These are phyloP conservation scores for Hypselothyrea guttata DNA, from an alignment of 2,888 invertebrate species.

Conservation along the genomic window DNA sequence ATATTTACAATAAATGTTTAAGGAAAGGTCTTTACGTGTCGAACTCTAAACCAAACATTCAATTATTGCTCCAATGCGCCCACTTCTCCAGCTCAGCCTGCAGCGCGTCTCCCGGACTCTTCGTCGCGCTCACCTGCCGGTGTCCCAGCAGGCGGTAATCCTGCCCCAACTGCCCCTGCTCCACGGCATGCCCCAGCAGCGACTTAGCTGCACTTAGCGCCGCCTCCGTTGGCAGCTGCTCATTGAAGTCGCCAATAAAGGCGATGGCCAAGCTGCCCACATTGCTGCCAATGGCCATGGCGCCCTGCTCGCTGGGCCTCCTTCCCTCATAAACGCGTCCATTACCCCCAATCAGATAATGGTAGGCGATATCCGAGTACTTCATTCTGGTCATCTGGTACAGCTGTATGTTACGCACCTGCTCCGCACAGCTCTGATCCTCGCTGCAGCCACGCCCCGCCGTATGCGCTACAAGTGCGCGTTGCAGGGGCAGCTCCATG, in stretches of 20 bases:
- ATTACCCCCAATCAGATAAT: conserved; percentile 89
- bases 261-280: background rate
- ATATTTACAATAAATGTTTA: conserved; percentile 76
- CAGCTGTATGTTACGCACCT: conserved; percentile 85
- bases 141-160: background rate
- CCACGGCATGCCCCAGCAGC: conserved; percentile 3
- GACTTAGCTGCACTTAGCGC: background rate
- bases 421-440: conserved; percentile 83
- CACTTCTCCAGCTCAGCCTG: background rate
- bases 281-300: background rate
- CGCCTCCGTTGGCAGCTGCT: background rate
- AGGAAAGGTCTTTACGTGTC: conserved; percentile 72
- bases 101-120: conserved; percentile 79
- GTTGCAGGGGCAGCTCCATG: conserved; percentile 83
- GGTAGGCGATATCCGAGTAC: conserved; percentile 88
- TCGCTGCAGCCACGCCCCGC: conserved; percentile 84
- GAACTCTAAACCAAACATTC: conserved; percentile 47
- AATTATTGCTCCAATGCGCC: background rate
- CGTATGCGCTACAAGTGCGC: conserved; percentile 86
- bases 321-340: conserved; percentile 83
- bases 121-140: background rate
- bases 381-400: conserved; percentile 85
- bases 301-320: background rate
- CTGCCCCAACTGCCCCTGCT: background rate
- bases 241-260: background rate